phyloP scores from a whole-genome alignment of 1,140 invertebrate genomes.

The Oncopodura yosiiana region DNA sequence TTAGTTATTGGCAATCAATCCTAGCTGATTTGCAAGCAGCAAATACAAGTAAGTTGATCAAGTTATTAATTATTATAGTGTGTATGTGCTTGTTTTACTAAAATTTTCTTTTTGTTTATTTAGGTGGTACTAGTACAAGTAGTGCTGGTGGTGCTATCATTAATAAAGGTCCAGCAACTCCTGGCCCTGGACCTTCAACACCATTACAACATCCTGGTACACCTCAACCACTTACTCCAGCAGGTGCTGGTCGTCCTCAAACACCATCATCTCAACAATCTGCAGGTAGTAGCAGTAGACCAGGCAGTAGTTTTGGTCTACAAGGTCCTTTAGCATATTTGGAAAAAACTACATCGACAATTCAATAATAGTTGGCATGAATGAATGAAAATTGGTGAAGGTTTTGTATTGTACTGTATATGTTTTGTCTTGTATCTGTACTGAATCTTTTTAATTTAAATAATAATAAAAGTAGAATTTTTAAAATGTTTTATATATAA shows the following conservation, averaged over 20 bases:
- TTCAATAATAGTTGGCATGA: no score
- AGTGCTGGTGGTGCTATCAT: not conserved
- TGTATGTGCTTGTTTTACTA: not conserved
- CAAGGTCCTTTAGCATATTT: conserved; percentile 65
- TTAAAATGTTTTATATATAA: not conserved
- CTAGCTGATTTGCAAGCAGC: conserved; percentile 57
- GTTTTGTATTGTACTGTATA: not conserved
- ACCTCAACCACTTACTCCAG: conserved; percentile 26
- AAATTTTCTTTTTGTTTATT: not conserved
- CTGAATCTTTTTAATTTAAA: not conserved
- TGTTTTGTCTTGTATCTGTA: not conserved
- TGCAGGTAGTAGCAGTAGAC: conserved; percentile 41
- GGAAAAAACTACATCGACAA: conserved; percentile 71
- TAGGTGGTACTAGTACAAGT: not conserved
- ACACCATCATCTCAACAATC: conserved; percentile 39
- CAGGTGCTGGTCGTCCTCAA: conserved; percentile 38
- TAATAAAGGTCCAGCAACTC: conserved; percentile 41
- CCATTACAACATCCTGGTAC: conserved; percentile 11
- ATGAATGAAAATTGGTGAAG: conserved; percentile 39
- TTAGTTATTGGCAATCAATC: conserved; percentile 76
- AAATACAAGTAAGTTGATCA: not conserved
- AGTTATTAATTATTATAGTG: not conserved
- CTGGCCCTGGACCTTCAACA: conserved; percentile 35
- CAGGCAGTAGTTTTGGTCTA: conserved; percentile 44
- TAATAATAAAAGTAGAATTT: not conserved